These are phyloP conservation scores for Drosophila paracracens DNA, from an alignment of 2,888 invertebrate genomes.

Conservation along the genomic window DNA sequence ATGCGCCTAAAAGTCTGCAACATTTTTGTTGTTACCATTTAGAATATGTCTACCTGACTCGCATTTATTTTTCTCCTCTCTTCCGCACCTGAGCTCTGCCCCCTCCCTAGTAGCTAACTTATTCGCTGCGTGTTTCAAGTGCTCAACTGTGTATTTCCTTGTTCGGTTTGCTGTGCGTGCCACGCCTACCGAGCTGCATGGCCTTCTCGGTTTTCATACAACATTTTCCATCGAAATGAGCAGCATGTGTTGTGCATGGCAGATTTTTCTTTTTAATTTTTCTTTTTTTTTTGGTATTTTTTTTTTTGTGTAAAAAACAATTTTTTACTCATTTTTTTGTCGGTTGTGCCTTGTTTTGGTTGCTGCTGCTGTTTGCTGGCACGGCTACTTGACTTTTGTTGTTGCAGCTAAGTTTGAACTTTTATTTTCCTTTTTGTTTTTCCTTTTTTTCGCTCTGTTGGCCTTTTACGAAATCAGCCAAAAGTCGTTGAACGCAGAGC, in stretches of 20 bases:
- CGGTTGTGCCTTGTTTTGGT: conserved; percentile 6
- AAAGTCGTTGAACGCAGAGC: conserved; percentile 76
- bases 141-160: conserved; percentile 45
- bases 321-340: conserved; percentile 34
- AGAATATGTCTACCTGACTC: conserved; percentile 46
- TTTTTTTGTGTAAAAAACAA: conserved; percentile 27
- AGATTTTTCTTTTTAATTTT: conserved; percentile 7
- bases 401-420: conserved; percentile 45
- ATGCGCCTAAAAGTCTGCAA: conserved; percentile 63
- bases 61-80: conserved; percentile 38
- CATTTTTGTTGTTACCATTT: conserved; percentile 57
- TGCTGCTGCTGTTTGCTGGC: conserved; percentile 33
- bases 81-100: background rate
- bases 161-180: conserved; percentile 46
- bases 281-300: conserved; percentile 18
- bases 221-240: conserved; percentile 71
- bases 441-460: conserved; percentile 56
- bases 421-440: conserved; percentile 19
- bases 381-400: conserved; percentile 61
- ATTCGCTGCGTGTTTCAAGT: conserved; percentile 40
- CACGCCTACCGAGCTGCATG: conserved; percentile 33
- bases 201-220: conserved; percentile 54
- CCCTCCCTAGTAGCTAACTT: conserved; percentile 4
- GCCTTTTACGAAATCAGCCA: conserved; percentile 75
- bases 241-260: conserved; percentile 67